Conservation (phyloP, 2,888 invertebrate genomes). For the Unio delphinus region DNA sequence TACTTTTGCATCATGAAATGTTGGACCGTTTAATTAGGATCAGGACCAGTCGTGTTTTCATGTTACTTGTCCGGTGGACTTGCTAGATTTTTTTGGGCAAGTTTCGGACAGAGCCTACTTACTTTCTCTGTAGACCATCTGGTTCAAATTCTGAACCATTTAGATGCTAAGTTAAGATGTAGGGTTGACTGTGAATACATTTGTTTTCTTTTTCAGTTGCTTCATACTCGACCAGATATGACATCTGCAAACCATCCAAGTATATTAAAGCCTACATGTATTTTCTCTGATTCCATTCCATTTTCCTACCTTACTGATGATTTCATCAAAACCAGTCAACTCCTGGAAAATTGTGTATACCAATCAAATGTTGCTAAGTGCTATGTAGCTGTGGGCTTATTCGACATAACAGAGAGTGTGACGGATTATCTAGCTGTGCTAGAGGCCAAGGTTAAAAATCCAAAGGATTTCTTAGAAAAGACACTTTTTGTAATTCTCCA, state of each 20-base stretch:
- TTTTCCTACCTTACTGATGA: conserved; percentile 59
- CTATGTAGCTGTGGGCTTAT: conserved; percentile 54
- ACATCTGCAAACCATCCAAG: conserved; percentile 53
- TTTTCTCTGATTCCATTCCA: conserved; percentile 59
- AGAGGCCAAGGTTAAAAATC: conserved; percentile 43
- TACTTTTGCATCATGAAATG: no score
- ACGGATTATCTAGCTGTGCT: conserved; percentile 45
- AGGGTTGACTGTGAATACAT: not conserved
- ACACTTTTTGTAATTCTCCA: conserved; percentile 52
- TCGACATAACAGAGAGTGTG: conserved; percentile 57
- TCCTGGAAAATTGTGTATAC: conserved; percentile 52
- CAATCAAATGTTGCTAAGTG: conserved; percentile 54
- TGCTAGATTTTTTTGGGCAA: no score
- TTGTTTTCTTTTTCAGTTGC: conserved; percentile 43
- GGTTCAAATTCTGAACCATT: no score
- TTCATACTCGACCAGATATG: conserved; percentile 58
- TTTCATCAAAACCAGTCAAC: conserved; percentile 60
- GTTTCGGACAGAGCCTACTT: no score
- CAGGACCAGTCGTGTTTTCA: no score
- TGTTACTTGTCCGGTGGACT: no score
- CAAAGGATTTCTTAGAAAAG: conserved; percentile 46
- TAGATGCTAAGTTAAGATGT: not conserved
- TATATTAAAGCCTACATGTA: conserved; percentile 53
- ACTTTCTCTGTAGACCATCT: no score
- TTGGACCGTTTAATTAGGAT: no score